Evolutionary conservation across 2,888 invertebrate genomes (phyloP).

Genomic region (Athrips mouffetella): DNA sequence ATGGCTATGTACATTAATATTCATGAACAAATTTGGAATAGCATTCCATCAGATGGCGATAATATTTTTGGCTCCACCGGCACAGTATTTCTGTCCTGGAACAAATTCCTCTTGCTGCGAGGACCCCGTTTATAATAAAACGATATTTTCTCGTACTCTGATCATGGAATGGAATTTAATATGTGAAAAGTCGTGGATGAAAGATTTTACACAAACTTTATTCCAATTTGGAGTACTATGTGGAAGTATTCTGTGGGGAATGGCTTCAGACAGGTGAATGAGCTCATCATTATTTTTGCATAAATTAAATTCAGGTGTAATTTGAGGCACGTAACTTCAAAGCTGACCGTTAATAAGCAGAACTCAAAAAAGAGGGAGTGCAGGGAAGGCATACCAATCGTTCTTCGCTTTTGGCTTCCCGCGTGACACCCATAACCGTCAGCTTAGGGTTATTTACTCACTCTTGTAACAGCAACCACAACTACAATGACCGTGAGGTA

Average conservation of each 20-base stretch:
- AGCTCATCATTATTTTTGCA: no score
- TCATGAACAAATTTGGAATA: slow-evolving; percentile 66
- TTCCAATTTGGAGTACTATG: slow-evolving; percentile 86
- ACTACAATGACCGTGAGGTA: no score
- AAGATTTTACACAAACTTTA: slow-evolving; percentile 83
- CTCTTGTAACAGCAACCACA: no score
- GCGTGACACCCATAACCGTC: no score
- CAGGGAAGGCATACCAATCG: no score
- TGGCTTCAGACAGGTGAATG: slow-evolving; percentile 83
- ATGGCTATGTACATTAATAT: slow-evolving; percentile 54
- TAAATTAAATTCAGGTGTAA: no score
- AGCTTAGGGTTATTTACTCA: no score
- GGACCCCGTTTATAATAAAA: slow-evolving; percentile 77
- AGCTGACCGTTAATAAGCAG: no score
- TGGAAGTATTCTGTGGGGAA: slow-evolving; percentile 84
- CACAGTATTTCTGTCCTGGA: slow-evolving; percentile 44
- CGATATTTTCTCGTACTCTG: slow-evolving; percentile 82
- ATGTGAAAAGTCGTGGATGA: slow-evolving; percentile 80
- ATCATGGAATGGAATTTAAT: slow-evolving; percentile 86
- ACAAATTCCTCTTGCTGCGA: slow-evolving; percentile 63
- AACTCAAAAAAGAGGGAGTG: no score
- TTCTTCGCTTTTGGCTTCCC: no score
- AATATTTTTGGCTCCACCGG: slow-evolving; percentile 68
- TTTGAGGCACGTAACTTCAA: no score
- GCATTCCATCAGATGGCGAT: slow-evolving; percentile 75